Conservation (phyloP, 2,113 vertebrate species). For the Erythrocebus patas region DNA sequence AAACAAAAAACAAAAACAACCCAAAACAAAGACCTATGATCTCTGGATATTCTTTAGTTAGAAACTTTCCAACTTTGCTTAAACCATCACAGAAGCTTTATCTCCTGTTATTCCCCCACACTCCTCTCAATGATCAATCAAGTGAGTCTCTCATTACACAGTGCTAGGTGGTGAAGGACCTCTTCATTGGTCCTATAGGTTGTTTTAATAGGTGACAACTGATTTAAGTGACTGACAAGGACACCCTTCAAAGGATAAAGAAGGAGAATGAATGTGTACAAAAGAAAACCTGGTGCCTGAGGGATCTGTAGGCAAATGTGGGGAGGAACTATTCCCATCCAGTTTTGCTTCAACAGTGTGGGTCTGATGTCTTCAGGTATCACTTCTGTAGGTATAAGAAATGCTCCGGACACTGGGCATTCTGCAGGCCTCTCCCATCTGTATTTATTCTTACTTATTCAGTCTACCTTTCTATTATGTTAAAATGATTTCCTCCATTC, state of each 20-base stretch:
- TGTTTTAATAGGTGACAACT: too few species aligned
- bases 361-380: neutral
- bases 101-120: too few species aligned
- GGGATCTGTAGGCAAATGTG: neutral
- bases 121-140: too few species aligned
- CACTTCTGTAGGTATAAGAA: neutral
- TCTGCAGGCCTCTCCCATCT: neutral
- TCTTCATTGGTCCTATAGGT: neutral
- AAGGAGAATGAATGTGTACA: neutral
- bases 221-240: neutral
- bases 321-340: neutral
- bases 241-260: neutral
- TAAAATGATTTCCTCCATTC: neutral
- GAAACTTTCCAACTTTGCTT: neutral
- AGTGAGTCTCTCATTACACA: too few species aligned
- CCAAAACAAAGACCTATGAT: neutral
- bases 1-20: too few species aligned
- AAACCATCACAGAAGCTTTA: neutral
- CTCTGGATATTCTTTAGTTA: neutral
- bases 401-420: neutral
- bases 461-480: neutral
- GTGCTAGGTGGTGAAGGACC: too few species aligned
- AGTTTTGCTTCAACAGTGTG: neutral
- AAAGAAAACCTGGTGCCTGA: neutral
- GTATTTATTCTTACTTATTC: too few species aligned